Base-by-base conservation (phyloP, 2,888 invertebrate genomes). In the Prionchulus punctatus region DNA sequence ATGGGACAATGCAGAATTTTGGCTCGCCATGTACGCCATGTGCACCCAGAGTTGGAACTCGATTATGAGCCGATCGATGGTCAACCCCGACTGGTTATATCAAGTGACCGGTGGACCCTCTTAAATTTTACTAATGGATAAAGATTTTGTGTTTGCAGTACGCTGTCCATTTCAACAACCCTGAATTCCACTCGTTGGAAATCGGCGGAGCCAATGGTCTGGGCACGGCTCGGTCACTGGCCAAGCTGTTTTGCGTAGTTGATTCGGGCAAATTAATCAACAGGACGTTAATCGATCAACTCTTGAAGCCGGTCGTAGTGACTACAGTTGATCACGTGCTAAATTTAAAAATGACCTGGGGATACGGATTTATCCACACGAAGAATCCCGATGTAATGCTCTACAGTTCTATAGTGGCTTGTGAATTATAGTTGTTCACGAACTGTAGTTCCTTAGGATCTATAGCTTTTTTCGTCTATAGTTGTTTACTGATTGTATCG, bases 71-170 rank as follows among this genome's bases (percentile, higher is more conserved):
- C 4, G 30, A 26, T 26, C 30, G 21, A 26, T 49, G 50, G 28
- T 7, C 7, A 49, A 49, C 23, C 50, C 50, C 12, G 30, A 49
- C 7, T 49, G 50, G 50, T 28, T 49, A n/a, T n/a, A n/a, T n/a
- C n/a, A n/a, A n/a, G n/a, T n/a, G n/a, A n/a, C n/a, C n/a, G n/a
- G n/a, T n/a, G n/a, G n/a, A n/a, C n/a, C n/a, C n/a, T n/a, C n/a
- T n/a, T n/a, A n/a, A n/a, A n/a, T n/a, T n/a, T n/a, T n/a, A n/a
- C n/a, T n/a, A n/a, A n/a, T n/a, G n/a, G n/a, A n/a, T n/a, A n/a
- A n/a, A n/a, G n/a, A n/a, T n/a, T n/a, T n/a, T n/a, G n/a, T n/a
- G n/a, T n/a, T n/a, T n/a, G n/a, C n/a, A n/a, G n/a, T n/a, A n/a
- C n/a, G n/a, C n/a, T n/a, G n/a, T n/a, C n/a, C n/a, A 3, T 15